These are phyloP conservation scores for Mythimna ferrago DNA, from an alignment of 2,888 invertebrate species.

Conservation along the genomic window DNA sequence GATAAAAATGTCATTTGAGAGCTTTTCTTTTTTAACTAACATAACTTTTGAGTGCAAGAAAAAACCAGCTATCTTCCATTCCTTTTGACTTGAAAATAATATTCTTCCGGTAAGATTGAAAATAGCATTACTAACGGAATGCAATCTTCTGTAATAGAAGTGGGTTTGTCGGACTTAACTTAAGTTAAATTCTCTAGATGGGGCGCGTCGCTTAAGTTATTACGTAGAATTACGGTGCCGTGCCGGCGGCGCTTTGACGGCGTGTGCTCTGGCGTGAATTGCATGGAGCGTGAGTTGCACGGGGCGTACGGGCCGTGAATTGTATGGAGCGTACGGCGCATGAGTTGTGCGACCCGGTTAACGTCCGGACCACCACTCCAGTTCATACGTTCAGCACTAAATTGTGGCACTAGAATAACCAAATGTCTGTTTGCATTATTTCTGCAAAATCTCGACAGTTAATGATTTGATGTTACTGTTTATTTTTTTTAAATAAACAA, in stretches of 20 bases:
- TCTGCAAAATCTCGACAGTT: not conserved
- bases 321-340: not conserved
- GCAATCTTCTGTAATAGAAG: conserved; percentile 29
- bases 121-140: not conserved
- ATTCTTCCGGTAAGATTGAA: not conserved
- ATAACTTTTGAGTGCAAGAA: not conserved
- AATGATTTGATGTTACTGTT: too few species aligned
- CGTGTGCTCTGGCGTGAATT: conserved; percentile 14
- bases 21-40: not conserved
- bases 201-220: conserved; percentile 35
- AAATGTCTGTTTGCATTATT: not conserved
- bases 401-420: conserved; percentile 11
- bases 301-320: not conserved
- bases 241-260: not conserved
- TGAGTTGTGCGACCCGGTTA: conserved; percentile 23
- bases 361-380: conserved; percentile 16
- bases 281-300: conserved; percentile 22
- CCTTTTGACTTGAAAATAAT: conserved; percentile 6
- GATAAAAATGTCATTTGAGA: not conserved
- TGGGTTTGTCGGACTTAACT: conserved; percentile 29
- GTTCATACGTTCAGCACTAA: not conserved
- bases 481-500: too few species aligned
- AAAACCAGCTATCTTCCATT: not conserved
- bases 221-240: conserved; percentile 35
- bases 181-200: conserved; percentile 30